Evolutionary conservation across 2,113 vertebrate species (phyloP).

Genomic region (Dermatemys mawii): DNA sequence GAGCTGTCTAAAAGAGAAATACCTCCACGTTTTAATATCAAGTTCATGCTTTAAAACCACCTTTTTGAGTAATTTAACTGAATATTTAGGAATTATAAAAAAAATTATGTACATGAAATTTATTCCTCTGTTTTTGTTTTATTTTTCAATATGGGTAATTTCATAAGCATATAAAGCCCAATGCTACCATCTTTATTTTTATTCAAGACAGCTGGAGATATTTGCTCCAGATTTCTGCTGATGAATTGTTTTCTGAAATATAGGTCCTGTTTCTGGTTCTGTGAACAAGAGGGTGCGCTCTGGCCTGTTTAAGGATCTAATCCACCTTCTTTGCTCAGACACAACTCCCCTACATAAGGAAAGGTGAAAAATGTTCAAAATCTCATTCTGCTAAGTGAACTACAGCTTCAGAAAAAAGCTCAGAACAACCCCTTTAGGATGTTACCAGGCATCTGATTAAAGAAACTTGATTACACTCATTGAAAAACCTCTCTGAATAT

Average conservation of each 20-base stretch:
- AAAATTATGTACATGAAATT: neutral
- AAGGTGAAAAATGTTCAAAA: constrained; percentile 17
- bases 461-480: constrained; percentile 36
- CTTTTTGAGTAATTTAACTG: neutral
- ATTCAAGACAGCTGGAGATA: neutral
- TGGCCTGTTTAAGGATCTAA: neutral
- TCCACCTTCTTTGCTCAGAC: neutral
- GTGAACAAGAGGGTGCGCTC: neutral
- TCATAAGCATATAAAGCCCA: neutral
- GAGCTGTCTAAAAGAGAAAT: neutral
- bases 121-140: neutral
- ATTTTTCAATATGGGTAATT: neutral
- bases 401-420: neutral
- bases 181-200: neutral
- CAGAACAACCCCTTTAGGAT: constrained; percentile 17
- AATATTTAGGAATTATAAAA: neutral
- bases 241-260: neutral
- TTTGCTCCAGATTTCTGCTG: neutral
- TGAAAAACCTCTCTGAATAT: constrained; percentile 39
- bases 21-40: neutral
- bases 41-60: neutral
- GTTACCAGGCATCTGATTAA: constrained; percentile 12
- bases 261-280: neutral
- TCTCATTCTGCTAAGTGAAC: neutral
- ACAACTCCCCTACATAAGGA: neutral